phyloP scores from a whole-genome alignment of 2,888 invertebrate species.

The Melikaiella ostensackeni region DNA sequence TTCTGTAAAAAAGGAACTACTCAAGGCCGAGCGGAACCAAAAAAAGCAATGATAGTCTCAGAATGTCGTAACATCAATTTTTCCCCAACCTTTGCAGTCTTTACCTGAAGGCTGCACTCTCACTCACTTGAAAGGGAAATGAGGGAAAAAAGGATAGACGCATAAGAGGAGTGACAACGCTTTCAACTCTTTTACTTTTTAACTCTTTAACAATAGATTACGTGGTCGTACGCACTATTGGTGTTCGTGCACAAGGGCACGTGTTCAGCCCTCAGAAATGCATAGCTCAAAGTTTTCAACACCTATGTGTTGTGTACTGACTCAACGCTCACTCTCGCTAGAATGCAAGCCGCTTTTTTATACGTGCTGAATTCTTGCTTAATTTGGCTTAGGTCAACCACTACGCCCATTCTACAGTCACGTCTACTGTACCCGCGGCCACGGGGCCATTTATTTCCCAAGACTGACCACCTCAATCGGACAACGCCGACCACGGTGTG shows the following conservation, averaged over 20 bases:
- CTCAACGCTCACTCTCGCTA: slow-evolving; percentile 58
- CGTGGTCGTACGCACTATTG: slow-evolving; percentile 31
- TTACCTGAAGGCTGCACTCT: not conserved
- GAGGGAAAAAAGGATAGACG: not conserved
- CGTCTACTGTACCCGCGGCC: slow-evolving; percentile 9
- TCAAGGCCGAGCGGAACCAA: not conserved
- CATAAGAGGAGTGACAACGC: not conserved
- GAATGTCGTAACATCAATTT: not conserved
- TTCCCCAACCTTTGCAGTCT: not conserved
- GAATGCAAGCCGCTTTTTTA: slow-evolving; percentile 41
- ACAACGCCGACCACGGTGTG: no score
- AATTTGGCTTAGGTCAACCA: slow-evolving; percentile 26
- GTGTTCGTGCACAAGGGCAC: slow-evolving; percentile 56
- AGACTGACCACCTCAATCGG: slow-evolving; percentile 23
- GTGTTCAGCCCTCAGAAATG: slow-evolving; percentile 40
- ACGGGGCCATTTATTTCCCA: slow-evolving; percentile 10
- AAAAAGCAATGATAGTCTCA: slow-evolving; percentile 5
- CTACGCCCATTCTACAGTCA: slow-evolving; percentile 25
- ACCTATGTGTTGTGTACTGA: slow-evolving; percentile 56
- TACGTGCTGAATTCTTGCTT: slow-evolving; percentile 30
- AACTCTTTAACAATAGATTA: slow-evolving; percentile 31
- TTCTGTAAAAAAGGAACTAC: not conserved
- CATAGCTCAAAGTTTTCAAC: slow-evolving; percentile 51
- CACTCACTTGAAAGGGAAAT: not conserved
- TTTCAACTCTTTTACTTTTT: not conserved